Evolutionary conservation across 2,797 vertebrate genomes (phyloP).

Genomic region (Platalea minor): DNA sequence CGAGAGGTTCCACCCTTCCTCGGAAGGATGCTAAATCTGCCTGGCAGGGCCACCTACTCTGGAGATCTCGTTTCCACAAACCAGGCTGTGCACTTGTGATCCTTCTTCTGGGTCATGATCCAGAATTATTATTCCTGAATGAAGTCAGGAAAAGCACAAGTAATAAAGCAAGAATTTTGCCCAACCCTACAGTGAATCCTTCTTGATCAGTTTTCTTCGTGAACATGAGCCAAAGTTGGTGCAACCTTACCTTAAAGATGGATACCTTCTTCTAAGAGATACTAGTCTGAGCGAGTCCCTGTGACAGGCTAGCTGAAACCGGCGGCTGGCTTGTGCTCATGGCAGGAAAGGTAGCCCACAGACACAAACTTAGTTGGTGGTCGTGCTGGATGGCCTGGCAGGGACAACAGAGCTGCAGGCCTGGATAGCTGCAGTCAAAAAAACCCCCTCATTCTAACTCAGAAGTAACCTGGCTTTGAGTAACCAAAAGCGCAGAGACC

Average conservation of each 20-base stretch:
- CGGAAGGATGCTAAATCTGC: not conserved
- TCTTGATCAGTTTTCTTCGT: not conserved
- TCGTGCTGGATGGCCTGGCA: not conserved
- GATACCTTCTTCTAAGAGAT: not conserved
- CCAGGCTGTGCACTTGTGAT: not conserved
- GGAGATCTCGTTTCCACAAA: not conserved
- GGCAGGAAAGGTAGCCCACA: not conserved
- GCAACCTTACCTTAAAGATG: not conserved
- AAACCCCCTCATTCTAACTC: not conserved
- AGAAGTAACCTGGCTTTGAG: not conserved
- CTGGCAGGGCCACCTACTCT: not conserved
- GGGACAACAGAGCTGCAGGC: not conserved
- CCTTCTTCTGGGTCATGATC: not conserved
- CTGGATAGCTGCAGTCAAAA: no score
- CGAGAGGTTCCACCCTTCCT: not conserved
- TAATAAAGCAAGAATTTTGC: not conserved
- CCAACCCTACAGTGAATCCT: not conserved
- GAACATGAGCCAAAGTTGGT: not conserved
- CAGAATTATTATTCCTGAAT: not conserved
- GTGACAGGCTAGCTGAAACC: not conserved
- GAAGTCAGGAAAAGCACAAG: not conserved
- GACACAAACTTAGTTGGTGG: not conserved
- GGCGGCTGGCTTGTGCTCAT: not conserved
- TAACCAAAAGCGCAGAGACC: not conserved
- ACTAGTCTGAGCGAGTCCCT: not conserved